phyloP scores from a whole-genome alignment of 1,140 invertebrate genomes.

The Drosophila melanogaster region DNA sequence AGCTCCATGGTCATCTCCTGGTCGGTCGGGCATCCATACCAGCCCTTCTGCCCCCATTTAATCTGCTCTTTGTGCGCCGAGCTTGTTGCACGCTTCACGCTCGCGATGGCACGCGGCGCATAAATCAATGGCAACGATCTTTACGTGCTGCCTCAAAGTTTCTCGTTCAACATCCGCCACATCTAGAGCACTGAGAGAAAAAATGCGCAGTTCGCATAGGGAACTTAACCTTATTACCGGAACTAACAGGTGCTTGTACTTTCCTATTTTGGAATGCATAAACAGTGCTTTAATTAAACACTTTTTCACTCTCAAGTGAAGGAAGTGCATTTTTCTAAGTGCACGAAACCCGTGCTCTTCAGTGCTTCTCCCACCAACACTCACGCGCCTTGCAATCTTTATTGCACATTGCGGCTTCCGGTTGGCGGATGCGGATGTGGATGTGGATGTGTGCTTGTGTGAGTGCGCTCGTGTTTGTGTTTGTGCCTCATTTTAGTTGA shows the following conservation, averaged over 20 bases:
- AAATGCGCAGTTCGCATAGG: not conserved
- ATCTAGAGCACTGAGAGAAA: slow-evolving; percentile 9
- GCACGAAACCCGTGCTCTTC: slow-evolving; percentile 1
- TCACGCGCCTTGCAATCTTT: slow-evolving; percentile 68
- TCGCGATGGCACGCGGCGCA: slow-evolving; percentile 68
- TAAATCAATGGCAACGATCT: slow-evolving; percentile 83
- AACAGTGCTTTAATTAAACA: no score
- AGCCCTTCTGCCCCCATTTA: slow-evolving; percentile 14
- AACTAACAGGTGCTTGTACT: no score
- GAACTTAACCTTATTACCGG: no score
- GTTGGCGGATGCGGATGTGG: slow-evolving; percentile 30
- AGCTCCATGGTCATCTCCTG: slow-evolving; percentile 17
- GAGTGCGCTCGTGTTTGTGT: slow-evolving; percentile 24
- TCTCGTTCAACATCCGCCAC: slow-evolving; percentile 32
- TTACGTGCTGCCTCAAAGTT: slow-evolving; percentile 70
- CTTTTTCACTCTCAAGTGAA: no score
- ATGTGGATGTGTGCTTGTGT: slow-evolving; percentile 32
- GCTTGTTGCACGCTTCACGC: slow-evolving; percentile 79
- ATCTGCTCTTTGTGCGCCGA: slow-evolving; percentile 28
- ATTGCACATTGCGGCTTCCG: slow-evolving; percentile 76
- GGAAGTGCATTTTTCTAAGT: slow-evolving; percentile 13
- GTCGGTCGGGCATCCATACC: slow-evolving; percentile 1
- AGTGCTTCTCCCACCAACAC: slow-evolving; percentile 18
- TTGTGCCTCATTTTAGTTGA: slow-evolving; percentile 64
- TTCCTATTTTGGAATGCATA: no score